Base-by-base conservation (phyloP, 2,113 vertebrate genomes). In the Mola mola region DNA sequence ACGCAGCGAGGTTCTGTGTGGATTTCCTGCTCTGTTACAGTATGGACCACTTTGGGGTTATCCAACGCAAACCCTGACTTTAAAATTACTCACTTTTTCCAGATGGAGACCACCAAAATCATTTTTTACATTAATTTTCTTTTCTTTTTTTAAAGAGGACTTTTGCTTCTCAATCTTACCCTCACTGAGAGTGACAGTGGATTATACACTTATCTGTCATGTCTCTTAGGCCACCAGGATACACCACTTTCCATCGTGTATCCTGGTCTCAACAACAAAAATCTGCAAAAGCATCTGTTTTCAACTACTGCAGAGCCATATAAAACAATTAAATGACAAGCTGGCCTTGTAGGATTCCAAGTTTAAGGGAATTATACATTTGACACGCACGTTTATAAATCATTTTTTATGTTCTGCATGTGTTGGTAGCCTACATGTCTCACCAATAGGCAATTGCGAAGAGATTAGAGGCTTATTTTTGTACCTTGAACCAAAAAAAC, bases 1-100 rank as follows among this genome's bases (percentile, higher is more conserved):
- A 73, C 51, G 64, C 74, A 59, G 37, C 16, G 20, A 53, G 43
- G 59, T 62, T 57, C 42, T 52, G 37, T 58, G 34, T 75, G 43
- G 59, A 69, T 78, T 66, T 78, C 72, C 24, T 57, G n/a, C 66
- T 51, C 16, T 37, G 46, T 58, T 71, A 62, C 49, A 51, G 38
- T 56, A 42, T 29, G 55, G 25, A 47, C 63, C 24, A 57, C 19
- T 72, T 52, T 65, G 4, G n/a, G 22, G 12, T 3, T 53, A 11
- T 64, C 6, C 28, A 53, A 43, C 49, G 51, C 16, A 58, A 53
- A 44, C 20, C 19, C 37, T 58, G 22, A 8, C 28, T 41, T 8
- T 12, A 29, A 36, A 50, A 10, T 13, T 3, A 12, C 28, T 9
- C 5, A 11, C 26, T 51, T 47, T 38, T 64, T 72, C 36, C 20